Percentiles rank a stretch among this genome's conserved stretches.
Conservation (phyloP, 2,797 vertebrate genomes). For the Periparus ater region DNA sequence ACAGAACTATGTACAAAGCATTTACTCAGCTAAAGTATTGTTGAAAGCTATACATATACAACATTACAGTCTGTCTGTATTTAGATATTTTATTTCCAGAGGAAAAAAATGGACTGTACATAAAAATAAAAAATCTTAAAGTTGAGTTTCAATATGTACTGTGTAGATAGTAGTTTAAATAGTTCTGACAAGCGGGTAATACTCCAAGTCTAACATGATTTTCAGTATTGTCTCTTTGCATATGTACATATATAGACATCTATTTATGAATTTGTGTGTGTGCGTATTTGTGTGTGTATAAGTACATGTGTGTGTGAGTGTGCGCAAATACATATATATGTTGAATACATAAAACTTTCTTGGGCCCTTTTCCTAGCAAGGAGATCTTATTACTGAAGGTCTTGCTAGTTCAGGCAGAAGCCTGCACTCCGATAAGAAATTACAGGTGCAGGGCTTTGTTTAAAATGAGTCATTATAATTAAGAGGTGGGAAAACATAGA, state of each 20-base stretch:
- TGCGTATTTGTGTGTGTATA: neutral
- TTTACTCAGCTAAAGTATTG: constrained; percentile 88
- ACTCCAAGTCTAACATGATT: constrained; percentile 20
- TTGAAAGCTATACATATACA: constrained; percentile 90
- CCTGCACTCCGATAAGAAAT: neutral
- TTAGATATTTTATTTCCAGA: constrained; percentile 92
- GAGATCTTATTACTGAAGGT: neutral
- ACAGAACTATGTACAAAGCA: constrained; percentile 93
- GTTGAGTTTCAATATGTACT: constrained; percentile 84
- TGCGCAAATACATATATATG: neutral
- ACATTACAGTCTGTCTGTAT: constrained; percentile 90
- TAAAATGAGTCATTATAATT: neutral
- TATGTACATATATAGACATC: constrained; percentile 12
- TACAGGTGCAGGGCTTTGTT: neutral
- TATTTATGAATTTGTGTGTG: neutral
- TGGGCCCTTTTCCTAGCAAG: neutral
- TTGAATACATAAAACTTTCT: neutral
- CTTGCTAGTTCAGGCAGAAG: neutral
- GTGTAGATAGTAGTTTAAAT: constrained; percentile 76
- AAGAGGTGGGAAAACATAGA: neutral
- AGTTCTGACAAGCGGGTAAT: constrained; percentile 20
- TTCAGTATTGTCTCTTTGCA: constrained; percentile 32
- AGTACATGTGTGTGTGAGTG: neutral
- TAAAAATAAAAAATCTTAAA: constrained; percentile 90
- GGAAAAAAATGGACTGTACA: constrained; percentile 83